A percentile compares a stretch with the other conserved stretches of the same genome.
phyloP scores from a whole-genome alignment of 2,888 invertebrate genomes.

The Epinotia nisella region DNA sequence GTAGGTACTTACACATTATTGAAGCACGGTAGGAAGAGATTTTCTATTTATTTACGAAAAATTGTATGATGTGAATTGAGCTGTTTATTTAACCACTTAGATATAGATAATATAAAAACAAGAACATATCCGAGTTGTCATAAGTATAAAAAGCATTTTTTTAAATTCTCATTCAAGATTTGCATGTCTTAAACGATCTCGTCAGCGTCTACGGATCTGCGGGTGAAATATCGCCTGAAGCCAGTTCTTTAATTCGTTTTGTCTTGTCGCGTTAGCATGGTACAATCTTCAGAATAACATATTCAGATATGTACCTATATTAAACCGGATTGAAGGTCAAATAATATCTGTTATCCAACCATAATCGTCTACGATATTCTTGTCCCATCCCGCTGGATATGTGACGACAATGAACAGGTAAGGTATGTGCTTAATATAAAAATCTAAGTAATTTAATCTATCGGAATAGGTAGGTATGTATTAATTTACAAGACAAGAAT shows the following conservation, averaged over 20 bases:
- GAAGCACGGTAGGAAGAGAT: neutral
- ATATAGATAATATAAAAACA: too few relatives aligned
- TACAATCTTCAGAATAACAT: too few relatives aligned
- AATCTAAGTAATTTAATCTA: neutral
- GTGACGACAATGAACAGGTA: neutral
- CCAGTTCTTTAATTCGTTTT: slow-evolving; percentile 65
- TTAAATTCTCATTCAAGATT: slow-evolving; percentile 9
- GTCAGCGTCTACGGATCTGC: slow-evolving; percentile 70
- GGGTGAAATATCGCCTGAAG: slow-evolving; percentile 63
- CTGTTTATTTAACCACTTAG: too few relatives aligned
- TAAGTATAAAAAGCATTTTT: too few relatives aligned
- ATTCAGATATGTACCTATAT: too few relatives aligned
- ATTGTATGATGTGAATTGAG: too few relatives aligned
- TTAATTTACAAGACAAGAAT: neutral
- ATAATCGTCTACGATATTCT: neutral
- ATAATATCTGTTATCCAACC: neutral
- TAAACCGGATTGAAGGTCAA: slow-evolving; percentile 1
- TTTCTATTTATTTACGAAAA: too few relatives aligned
- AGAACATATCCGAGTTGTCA: too few relatives aligned
- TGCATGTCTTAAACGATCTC: slow-evolving; percentile 41
- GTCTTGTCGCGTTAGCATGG: slow-evolving; percentile 66
- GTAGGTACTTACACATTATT: neutral
- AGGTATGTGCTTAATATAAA: neutral
- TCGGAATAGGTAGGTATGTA: neutral
- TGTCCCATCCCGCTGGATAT: neutral